Percentiles rank a stretch among this genome's conserved stretches.
phyloP scores from a whole-genome alignment of 1,140 invertebrate species.

The Heliconius nattereri region DNA sequence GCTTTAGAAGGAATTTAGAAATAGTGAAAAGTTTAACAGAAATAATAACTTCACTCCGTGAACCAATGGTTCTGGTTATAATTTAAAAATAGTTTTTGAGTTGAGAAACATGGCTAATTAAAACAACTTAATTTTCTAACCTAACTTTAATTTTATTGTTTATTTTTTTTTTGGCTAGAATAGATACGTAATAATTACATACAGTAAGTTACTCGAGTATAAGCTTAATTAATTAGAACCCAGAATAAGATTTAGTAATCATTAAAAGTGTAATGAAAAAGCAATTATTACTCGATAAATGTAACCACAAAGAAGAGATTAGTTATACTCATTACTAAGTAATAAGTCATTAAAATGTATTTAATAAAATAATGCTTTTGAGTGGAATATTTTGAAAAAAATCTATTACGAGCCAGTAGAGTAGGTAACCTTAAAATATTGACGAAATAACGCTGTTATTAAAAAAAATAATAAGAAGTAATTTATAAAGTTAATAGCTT shows the following conservation, averaged over 20 bases:
- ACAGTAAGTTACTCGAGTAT: background rate
- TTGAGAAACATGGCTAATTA: too few species aligned
- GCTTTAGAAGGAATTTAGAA: too few species aligned
- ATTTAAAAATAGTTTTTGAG: too few species aligned
- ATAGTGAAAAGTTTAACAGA: too few species aligned
- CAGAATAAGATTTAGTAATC: conserved; percentile 1
- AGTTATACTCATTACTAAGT: background rate
- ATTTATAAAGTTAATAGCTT: background rate
- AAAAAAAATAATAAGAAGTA: background rate
- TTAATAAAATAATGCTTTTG: background rate
- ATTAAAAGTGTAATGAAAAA: conserved; percentile 3
- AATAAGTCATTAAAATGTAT: background rate
- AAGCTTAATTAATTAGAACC: background rate
- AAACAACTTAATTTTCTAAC: too few species aligned
- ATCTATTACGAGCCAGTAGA: background rate
- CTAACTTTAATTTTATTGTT: background rate
- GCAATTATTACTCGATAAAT: background rate
- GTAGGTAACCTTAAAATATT: too few species aligned
- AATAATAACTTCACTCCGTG: too few species aligned
- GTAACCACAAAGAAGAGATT: background rate
- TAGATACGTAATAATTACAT: background rate
- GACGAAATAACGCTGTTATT: too few species aligned
- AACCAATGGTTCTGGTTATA: too few species aligned
- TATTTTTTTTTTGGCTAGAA: background rate
- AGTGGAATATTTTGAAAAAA: background rate